Evolutionary conservation across 2,113 vertebrate genomes (phyloP).

Genomic region (Solea solea): DNA sequence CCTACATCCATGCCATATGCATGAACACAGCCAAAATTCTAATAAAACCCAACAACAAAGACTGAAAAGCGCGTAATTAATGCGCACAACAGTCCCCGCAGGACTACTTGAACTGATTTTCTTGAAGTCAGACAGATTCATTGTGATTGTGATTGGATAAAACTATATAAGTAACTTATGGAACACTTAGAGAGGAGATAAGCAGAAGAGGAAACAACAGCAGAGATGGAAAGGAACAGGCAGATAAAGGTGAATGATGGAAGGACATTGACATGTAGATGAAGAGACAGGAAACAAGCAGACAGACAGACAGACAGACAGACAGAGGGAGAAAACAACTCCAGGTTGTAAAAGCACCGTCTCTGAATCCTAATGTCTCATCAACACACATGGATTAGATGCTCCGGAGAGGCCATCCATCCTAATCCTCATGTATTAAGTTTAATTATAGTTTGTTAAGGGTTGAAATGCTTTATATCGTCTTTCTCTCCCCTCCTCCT

Average conservation of each 20-base stretch:
- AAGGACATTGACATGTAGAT: neutral
- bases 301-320: slow-evolving; percentile 3
- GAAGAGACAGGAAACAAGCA: slow-evolving; percentile 6
- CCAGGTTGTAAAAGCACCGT: neutral
- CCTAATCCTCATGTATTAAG: slow-evolving; percentile 8
- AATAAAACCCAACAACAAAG: too few species aligned
- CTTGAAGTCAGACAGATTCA: neutral
- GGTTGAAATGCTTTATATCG: slow-evolving; percentile 5
- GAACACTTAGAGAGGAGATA: neutral
- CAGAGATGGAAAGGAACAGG: slow-evolving; percentile 6
- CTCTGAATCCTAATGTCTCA: neutral
- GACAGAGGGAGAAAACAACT: neutral
- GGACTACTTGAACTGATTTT: neutral
- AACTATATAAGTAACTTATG: neutral
- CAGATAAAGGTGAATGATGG: neutral
- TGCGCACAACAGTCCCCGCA: too few species aligned
- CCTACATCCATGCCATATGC: too few species aligned
- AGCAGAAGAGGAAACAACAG: neutral
- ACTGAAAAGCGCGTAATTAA: too few species aligned
- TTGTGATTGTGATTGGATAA: neutral
- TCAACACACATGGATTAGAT: neutral
- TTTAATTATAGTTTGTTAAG: slow-evolving; percentile 13
- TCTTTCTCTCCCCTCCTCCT: slow-evolving; percentile 7
- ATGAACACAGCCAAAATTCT: too few species aligned
- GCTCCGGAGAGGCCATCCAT: slow-evolving; percentile 4